These are phyloP conservation scores for Xerus inauris DNA, from an alignment of 2,113 vertebrate genomes.

Conservation along the genomic window DNA sequence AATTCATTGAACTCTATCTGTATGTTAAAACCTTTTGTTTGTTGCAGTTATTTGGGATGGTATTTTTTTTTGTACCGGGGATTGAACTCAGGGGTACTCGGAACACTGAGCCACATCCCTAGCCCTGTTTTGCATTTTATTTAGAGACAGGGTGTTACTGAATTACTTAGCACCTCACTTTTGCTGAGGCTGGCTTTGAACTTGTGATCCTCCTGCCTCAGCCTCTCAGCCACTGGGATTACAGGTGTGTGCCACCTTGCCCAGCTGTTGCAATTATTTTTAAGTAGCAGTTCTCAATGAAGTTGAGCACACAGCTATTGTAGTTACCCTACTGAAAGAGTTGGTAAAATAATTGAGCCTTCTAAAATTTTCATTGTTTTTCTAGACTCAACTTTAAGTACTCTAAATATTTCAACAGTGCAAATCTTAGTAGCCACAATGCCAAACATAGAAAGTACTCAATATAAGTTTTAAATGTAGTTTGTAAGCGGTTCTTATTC, in stretches of 20 bases:
- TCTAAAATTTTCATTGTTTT: background rate
- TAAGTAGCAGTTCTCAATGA: background rate
- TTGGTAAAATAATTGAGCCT: background rate
- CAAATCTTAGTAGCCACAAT: background rate
- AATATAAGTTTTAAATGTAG: background rate
- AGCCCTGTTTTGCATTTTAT: too few relatives aligned
- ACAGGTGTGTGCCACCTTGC: too few relatives aligned
- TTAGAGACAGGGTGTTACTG: too few relatives aligned
- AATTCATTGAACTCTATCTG: background rate
- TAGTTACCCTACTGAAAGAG: background rate
- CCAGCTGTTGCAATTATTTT: background rate
- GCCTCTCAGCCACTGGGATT: too few relatives aligned
- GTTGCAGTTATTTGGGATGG: background rate
- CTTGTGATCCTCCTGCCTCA: too few relatives aligned
- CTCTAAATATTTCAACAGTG: background rate
- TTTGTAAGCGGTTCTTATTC: background rate
- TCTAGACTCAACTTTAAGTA: background rate
- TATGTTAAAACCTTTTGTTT: background rate
- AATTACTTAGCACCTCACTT: too few relatives aligned
- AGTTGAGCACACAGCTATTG: background rate
- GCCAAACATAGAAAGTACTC: background rate
- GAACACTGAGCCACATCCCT: too few relatives aligned
- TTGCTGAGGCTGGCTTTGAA: too few relatives aligned
- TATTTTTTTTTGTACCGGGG: too few relatives aligned
- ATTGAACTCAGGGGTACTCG: too few relatives aligned